Evolutionary conservation across 2,113 vertebrate genomes (phyloP).

Genomic region (Campylomormyrus numenius): DNA sequence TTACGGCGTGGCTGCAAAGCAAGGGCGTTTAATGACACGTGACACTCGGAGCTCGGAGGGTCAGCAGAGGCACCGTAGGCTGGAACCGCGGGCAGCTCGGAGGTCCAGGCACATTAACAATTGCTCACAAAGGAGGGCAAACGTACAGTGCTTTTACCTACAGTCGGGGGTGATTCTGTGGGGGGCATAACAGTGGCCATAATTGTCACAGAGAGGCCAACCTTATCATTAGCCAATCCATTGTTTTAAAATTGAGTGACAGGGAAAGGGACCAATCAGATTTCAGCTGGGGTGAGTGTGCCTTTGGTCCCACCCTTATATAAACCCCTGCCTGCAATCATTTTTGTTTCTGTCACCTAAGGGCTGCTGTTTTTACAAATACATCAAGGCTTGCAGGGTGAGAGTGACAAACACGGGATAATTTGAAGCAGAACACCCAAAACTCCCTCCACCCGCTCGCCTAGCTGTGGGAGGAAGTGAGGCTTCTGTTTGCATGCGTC

Average conservation of each 20-base stretch:
- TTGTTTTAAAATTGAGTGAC: background rate
- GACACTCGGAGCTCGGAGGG: background rate
- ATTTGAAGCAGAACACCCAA: background rate
- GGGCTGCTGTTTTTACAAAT: background rate
- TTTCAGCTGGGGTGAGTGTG: background rate
- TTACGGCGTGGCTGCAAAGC: background rate
- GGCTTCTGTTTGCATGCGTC: background rate
- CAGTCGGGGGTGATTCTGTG: background rate
- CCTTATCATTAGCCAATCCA: background rate
- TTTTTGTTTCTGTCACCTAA: background rate
- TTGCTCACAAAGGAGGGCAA: background rate
- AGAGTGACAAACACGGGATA: background rate
- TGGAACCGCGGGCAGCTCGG: background rate
- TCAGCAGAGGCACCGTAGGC: background rate
- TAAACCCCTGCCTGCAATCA: background rate
- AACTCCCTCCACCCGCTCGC: background rate
- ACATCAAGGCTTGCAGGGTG: background rate
- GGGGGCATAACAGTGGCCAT: background rate
- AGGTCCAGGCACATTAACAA: background rate
- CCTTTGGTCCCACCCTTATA: background rate
- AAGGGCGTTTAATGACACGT: background rate
- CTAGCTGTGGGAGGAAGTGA: background rate
- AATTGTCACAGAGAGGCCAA: background rate
- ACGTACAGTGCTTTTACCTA: background rate
- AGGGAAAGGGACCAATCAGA: background rate